These are phyloP conservation scores for Fratercula arctica DNA, from an alignment of 2,797 vertebrate species.

Conservation along the genomic window DNA sequence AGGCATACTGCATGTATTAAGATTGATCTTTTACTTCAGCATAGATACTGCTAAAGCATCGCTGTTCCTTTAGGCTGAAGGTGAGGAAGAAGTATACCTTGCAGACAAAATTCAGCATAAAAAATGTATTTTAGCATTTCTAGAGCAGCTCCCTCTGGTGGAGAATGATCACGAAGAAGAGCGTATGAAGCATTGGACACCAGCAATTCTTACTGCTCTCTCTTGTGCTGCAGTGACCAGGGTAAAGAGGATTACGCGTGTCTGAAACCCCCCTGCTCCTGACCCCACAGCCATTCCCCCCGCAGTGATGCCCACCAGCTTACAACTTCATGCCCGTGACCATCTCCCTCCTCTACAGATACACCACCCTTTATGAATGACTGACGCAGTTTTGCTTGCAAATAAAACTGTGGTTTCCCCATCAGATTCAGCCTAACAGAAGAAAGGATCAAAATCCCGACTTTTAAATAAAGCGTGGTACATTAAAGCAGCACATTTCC, in stretches of 20 bases:
- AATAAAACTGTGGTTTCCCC: neutral
- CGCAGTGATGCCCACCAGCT: neutral
- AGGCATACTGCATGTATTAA: neutral
- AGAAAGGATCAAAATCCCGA: neutral
- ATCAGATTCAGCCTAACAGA: neutral
- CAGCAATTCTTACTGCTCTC: neutral
- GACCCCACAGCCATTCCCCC: neutral
- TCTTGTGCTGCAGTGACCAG: neutral
- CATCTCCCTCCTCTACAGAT: neutral
- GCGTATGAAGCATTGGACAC: neutral
- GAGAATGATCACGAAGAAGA: neutral
- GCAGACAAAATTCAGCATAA: neutral
- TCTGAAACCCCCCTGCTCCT: neutral
- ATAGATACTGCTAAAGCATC: neutral
- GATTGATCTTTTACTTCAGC: slow-evolving; percentile 21
- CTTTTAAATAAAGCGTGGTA: neutral
- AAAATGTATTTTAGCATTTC: neutral
- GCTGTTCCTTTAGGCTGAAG: neutral
- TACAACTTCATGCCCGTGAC: too few species aligned
- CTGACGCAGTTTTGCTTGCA: neutral
- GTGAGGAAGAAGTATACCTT: neutral
- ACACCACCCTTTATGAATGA: neutral
- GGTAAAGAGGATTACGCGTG: neutral
- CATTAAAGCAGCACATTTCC: neutral
- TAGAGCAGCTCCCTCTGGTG: neutral